Conservation (phyloP, 1,140 invertebrate species). For the Aradophagus sp. region DNA sequence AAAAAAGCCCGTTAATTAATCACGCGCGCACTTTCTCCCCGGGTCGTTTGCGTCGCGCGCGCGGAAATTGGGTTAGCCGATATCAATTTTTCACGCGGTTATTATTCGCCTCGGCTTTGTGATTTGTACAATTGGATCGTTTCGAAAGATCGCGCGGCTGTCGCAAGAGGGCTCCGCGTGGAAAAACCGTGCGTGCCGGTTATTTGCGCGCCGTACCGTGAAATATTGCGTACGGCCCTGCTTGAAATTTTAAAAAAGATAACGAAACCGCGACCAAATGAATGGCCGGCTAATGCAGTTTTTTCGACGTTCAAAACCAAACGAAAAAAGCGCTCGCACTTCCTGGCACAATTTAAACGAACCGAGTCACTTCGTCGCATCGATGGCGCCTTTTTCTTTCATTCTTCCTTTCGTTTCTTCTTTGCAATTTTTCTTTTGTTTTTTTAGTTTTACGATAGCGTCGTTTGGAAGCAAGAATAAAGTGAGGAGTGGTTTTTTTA, state of each 20-base stretch:
- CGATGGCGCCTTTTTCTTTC: too few relatives aligned
- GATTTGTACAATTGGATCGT: conserved; percentile 18
- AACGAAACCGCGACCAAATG: not conserved
- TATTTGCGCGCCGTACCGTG: conserved; percentile 31
- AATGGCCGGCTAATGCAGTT: conserved; percentile 41
- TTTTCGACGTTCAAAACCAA: conserved; percentile 13
- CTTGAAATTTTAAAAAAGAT: conserved; percentile 18
- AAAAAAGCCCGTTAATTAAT: conserved; percentile 24
- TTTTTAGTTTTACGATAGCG: too few relatives aligned
- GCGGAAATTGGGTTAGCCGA: conserved; percentile 33
- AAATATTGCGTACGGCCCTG: conserved; percentile 45
- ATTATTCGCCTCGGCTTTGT: conserved; percentile 12
- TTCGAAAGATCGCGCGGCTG: conserved; percentile 19
- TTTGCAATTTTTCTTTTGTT: too few relatives aligned
- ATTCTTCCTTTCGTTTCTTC: too few relatives aligned
- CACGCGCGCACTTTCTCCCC: too few relatives aligned
- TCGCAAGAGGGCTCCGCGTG: conserved; percentile 23
- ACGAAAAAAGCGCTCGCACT: conserved; percentile 16
- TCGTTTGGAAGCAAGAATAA: too few relatives aligned
- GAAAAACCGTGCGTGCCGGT: conserved; percentile 32
- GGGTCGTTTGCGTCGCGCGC: conserved; percentile 7
- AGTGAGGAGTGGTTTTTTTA: too few relatives aligned
- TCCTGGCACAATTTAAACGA: conserved; percentile 38
- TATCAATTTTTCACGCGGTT: conserved; percentile 5
- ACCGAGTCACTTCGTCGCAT: conserved; percentile 1